Base-by-base conservation (phyloP, 2,888 invertebrate species). In the Melipona beecheii region DNA sequence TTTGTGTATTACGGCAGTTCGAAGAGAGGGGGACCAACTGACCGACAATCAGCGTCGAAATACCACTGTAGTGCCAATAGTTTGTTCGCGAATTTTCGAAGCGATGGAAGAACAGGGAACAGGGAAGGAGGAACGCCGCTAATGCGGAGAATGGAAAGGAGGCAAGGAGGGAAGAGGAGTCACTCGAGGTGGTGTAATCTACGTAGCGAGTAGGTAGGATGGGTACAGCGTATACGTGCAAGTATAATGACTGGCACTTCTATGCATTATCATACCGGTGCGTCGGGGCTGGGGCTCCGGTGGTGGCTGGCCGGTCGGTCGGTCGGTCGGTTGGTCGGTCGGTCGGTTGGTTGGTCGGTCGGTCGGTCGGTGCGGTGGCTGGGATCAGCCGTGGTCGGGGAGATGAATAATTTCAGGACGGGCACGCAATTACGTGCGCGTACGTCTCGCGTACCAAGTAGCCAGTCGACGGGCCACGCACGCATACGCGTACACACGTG, bases 331-430 rank as follows among this genome's bases (percentile, higher is more conserved):
- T 43, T 1, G 88, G 79, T 86, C 89, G 91, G 89, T 84, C 90
- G 43, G 43, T 43, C 43, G 43, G 43, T 43, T 11, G 43, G 43
- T 43, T 9, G 72, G 82, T 84, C 9, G 43, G 36, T 43, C 36
- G 36, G 36, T 43, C 9, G 31, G 31, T 31, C 83, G 78, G 87
- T 65, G 86, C 83, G 87, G 87, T 84, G 90, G 89, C 89, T 91
- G 87, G 91, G 92, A 92, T 92, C 92, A 88, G 90, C 89, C 89
- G 89, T 89, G 89, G 88, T 87, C 91, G 92, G 91, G 92, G 92
- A 93, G 94, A 94, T 94, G 94, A 94, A 94, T 94, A 94, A 94
- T 94, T 94, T 94, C 93, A 94, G 93, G 92, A 94, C 93, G 91
- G 93, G 92, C 93, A 93, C 93, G 94, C 93, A 94, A 94, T 94